A percentile compares a stretch with the other conserved stretches of the same genome.
Evolutionary conservation across 2,113 vertebrate species (phyloP).

Genomic region (Colius striatus): DNA sequence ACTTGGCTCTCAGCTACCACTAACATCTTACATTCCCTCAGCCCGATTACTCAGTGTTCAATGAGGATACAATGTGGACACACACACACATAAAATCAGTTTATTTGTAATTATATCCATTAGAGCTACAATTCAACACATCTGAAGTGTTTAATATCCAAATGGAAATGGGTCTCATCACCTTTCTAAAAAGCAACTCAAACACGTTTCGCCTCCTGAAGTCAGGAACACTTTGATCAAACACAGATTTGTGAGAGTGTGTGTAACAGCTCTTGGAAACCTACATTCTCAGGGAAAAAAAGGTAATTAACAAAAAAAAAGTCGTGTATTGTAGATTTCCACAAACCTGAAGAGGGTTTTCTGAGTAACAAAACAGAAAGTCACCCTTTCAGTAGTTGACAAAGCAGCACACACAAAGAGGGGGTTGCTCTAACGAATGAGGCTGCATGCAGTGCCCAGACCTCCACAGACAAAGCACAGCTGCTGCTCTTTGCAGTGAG

Average conservation of each 20-base stretch:
- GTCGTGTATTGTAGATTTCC: background rate
- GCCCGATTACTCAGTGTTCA: background rate
- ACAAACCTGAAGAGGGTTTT: background rate
- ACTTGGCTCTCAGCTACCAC: background rate
- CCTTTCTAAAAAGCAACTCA: background rate
- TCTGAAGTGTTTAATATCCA: background rate
- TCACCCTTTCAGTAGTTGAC: background rate
- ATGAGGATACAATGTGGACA: background rate
- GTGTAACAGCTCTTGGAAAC: background rate
- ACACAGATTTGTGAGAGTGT: background rate
- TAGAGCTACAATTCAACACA: background rate
- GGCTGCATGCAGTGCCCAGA: background rate
- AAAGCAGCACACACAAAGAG: slow-evolving; percentile 18
- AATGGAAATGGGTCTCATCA: background rate
- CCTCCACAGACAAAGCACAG: slow-evolving; percentile 58
- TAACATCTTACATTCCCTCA: background rate
- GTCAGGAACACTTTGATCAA: background rate
- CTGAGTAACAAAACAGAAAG: slow-evolving; percentile 26
- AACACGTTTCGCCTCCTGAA: background rate
- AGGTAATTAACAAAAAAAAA: background rate
- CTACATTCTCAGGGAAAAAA: background rate
- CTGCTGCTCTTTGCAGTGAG: slow-evolving; percentile 51
- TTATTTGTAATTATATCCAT: background rate
- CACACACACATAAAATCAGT: background rate
- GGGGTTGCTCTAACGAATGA: background rate